Evolutionary conservation across 1,140 invertebrate species (phyloP).

Genomic region (Eueides isabella): DNA sequence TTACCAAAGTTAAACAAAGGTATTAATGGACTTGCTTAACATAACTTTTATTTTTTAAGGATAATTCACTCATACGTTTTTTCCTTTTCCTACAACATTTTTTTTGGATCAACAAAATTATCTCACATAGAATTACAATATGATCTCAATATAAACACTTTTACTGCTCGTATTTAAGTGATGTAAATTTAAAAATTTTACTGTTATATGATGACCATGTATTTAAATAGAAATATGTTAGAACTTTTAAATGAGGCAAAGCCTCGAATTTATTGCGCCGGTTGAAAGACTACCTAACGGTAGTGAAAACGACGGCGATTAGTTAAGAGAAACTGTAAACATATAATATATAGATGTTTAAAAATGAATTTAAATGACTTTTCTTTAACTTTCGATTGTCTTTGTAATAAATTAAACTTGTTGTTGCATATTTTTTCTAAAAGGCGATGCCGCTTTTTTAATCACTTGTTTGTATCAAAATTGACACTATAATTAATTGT

Average conservation of each 20-base stretch:
- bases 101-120: no score
- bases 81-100: no score
- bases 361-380: constrained; percentile 32
- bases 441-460: constrained; percentile 8
- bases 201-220: constrained; percentile 24
- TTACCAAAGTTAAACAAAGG: no score
- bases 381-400: constrained; percentile 43
- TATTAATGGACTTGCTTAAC: no score
- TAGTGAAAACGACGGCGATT: constrained; percentile 44
- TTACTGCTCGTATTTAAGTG: constrained; percentile 14
- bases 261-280: constrained; percentile 60
- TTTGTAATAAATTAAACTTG: constrained; percentile 25
- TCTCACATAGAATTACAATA: neutral
- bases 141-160: constrained; percentile 13
- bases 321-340: constrained; percentile 35
- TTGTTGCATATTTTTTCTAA: constrained; percentile 13
- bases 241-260: constrained; percentile 58
- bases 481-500: neutral
- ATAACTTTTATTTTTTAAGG: no score
- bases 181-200: constrained; percentile 15
- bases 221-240: constrained; percentile 38
- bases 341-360: constrained; percentile 36
- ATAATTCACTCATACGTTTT: no score
- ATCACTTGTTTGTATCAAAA: constrained; percentile 10
- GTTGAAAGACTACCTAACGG: constrained; percentile 56